phyloP scores from a whole-genome alignment of 2,797 vertebrate genomes.

The Bufotes viridis region DNA sequence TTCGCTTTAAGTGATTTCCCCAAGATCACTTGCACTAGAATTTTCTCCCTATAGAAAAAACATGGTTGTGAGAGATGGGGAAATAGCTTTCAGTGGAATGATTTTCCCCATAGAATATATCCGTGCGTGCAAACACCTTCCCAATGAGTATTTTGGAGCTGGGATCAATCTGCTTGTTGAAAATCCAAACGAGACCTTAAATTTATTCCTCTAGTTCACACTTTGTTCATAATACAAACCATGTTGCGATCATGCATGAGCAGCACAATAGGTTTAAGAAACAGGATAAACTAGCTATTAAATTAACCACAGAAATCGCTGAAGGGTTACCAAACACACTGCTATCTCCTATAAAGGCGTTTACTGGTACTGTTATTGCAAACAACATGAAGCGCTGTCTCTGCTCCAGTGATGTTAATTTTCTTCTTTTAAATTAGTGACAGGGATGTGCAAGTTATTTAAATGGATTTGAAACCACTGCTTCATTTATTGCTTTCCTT shows the following conservation, averaged over 20 bases:
- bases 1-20: too few species aligned
- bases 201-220: not conserved
- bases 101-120: not conserved
- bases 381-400: slow-evolving; percentile 50
- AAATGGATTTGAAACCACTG: slow-evolving; percentile 3
- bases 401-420: slow-evolving; percentile 38
- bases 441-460: slow-evolving; percentile 22
- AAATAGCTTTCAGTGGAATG: too few species aligned
- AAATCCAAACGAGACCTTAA: not conserved
- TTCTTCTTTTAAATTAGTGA: slow-evolving; percentile 44
- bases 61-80: too few species aligned
- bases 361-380: slow-evolving; percentile 5
- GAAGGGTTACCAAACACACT: slow-evolving; percentile 33
- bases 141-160: not conserved
- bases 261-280: slow-evolving; percentile 22
- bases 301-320: slow-evolving; percentile 41
- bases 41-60: not conserved
- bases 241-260: slow-evolving; percentile 1
- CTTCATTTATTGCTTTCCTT: slow-evolving; percentile 30
- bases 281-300: slow-evolving; percentile 15
- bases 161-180: not conserved
- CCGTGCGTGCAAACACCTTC: not conserved
- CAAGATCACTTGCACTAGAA: not conserved
- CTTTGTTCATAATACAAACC: not conserved
- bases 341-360: slow-evolving; percentile 25